Base-by-base conservation (phyloP, 1,140 invertebrate species). In the Drosophila bifasciata region DNA sequence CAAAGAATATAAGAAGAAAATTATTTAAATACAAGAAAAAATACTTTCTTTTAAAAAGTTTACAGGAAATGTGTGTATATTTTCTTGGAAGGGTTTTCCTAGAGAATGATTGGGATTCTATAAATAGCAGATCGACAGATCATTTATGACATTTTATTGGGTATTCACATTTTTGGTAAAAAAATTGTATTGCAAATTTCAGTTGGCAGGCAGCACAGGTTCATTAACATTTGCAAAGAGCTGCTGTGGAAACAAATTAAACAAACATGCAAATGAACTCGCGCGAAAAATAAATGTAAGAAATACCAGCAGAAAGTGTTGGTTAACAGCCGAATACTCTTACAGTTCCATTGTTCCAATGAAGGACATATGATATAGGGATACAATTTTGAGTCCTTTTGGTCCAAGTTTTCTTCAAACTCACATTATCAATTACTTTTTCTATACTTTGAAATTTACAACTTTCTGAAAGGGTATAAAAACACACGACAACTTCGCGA, bases 201-300 rank as follows among this genome's bases (percentile, higher is more conserved):
- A 40, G 32, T 6, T 45, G 41, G 36, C 48, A 62, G n/a, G 13
- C 57, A 46, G 15, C 56, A 72, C 56, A 72, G 68, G 80, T 86
- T 85, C 80, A 86, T 80, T 85, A 86, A 80, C 80, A 86, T 80
- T 86, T 74, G 57, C 40, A n/a, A 36, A 36, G 28, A 68, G 60
- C 75, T 79, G 75, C 64, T 79, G 79, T 83, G 66, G 58, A 66
- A 79, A 84, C 79, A 84, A 84, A 85, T 86, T 69, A 66, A 86
- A 51, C 76, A 85, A 85, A 85, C 60, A 80, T 68, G 67, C 67
- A 74, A 86, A 86, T 76, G 67, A 84, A 86, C 67, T 69, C 55
- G 52, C 43, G 48, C 56, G 61, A 57, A 72, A 48, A 58, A 74
- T 2, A 66, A 49, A 59, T 13, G 11, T 36, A 36, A 36, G 32